Evolutionary conservation across 37 sponge, comb jelly and placozoan species (phyloP), one percentile per base, ranked within the genome.

Genomic region (Tethya wilhelma): DNA sequence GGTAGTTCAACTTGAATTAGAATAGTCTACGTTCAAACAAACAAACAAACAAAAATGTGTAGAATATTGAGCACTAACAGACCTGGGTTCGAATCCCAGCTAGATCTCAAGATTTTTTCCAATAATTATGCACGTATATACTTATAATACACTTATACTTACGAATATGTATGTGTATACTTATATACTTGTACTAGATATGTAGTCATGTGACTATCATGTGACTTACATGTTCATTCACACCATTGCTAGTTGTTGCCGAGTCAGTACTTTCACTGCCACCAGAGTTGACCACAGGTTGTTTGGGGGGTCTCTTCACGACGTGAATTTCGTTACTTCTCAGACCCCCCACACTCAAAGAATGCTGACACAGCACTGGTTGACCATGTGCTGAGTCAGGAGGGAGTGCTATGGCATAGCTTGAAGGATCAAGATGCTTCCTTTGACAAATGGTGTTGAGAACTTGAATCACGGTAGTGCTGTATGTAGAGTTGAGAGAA

Each of bases 1-100:
- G 85, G 85, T 40, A 84, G 77, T 6, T 84, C 77, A 31, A 84
- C 77, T 32, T 84, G 68, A 12, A 84, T 45, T 32, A 84, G 44
- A 9, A 59, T 57, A 22, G 11, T 59, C 40, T 59, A n/a, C n/a
- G n/a, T n/a, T n/a, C n/a, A n/a, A n/a, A n/a, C n/a, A n/a, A n/a
- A n/a, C n/a, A n/a, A n/a, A n/a, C n/a, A n/a, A n/a, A n/a, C n/a
- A n/a, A n/a, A n/a, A n/a, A n/a, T n/a, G n/a, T n/a, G n/a, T n/a
- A n/a, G n/a, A n/a, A n/a, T n/a, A n/a, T n/a, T n/a, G n/a, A n/a
- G n/a, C n/a, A n/a, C n/a, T n/a, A n/a, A n/a, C n/a, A n/a, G n/a
- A n/a, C n/a, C n/a, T n/a, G n/a, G n/a, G n/a, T n/a, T n/a, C n/a
- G n/a, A n/a, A n/a, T n/a, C n/a, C n/a, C n/a, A n/a, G n/a, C n/a